Evolutionary conservation across 2,113 vertebrate species (phyloP).

Genomic region (Psettodes erumei): DNA sequence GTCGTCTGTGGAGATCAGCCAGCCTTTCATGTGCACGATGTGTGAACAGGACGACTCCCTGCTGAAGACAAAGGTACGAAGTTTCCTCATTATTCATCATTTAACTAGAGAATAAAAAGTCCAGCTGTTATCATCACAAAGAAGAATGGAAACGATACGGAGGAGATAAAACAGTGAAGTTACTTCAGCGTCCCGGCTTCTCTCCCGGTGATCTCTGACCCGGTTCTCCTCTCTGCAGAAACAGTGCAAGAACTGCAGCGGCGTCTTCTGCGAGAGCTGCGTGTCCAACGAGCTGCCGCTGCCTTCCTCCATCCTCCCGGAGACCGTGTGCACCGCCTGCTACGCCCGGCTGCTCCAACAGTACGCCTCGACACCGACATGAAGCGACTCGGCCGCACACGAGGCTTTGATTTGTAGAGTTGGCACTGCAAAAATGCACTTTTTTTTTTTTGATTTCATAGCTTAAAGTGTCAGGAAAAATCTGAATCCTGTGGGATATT

Average conservation of each 20-base stretch:
- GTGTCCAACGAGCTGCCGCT: slow-evolving; percentile 88
- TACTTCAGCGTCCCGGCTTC: too few relatives aligned
- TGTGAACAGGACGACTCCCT: slow-evolving; percentile 84
- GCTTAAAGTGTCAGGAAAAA: not conserved
- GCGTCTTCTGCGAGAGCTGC: slow-evolving; percentile 88
- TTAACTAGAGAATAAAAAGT: too few relatives aligned
- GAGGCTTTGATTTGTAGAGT: not conserved
- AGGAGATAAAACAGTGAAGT: too few relatives aligned
- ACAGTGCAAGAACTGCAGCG: slow-evolving; percentile 88
- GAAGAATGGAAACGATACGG: too few relatives aligned
- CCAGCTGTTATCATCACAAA: too few relatives aligned
- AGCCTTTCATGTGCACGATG: slow-evolving; percentile 81
- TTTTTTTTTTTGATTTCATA: slow-evolving; percentile 50
- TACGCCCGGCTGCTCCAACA: slow-evolving; percentile 86
- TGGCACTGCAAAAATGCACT: slow-evolving; percentile 55
- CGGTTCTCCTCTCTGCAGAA: slow-evolving; percentile 79
- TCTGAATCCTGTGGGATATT: not conserved
- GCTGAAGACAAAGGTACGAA: slow-evolving; percentile 83
- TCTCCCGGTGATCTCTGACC: too few relatives aligned
- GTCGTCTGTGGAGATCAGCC: slow-evolving; percentile 55
- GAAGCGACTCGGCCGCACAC: slow-evolving; percentile 32
- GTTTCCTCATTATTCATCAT: too few relatives aligned
- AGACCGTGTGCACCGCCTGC: slow-evolving; percentile 87
- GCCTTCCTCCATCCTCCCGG: slow-evolving; percentile 91
- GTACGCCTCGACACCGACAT: slow-evolving; percentile 87